Percentiles rank a stretch among this genome's conserved stretches.
phyloP scores from a whole-genome alignment of 2,113 vertebrate genomes.

The Prinia subflava region DNA sequence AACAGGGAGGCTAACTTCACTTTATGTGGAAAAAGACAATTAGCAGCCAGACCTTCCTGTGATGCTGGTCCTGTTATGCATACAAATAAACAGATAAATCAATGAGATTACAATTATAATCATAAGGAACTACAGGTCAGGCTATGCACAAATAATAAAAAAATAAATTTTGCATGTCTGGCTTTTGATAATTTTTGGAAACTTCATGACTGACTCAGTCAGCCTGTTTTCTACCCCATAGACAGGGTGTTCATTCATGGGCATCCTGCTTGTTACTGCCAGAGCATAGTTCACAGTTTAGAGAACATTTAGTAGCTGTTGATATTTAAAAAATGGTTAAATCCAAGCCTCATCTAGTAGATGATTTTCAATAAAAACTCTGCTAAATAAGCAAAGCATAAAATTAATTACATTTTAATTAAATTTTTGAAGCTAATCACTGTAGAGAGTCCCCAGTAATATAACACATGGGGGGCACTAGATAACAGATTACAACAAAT shows the following conservation, averaged over 20 bases:
- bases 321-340: background rate
- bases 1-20: background rate
- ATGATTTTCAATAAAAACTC: background rate
- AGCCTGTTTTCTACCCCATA: background rate
- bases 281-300: background rate
- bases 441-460: background rate
- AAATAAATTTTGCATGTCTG: background rate
- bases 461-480: background rate
- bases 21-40: background rate
- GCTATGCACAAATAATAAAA: background rate
- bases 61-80: background rate
- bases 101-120: background rate
- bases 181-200: background rate
- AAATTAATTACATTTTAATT: constrained; percentile 56
- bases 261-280: background rate
- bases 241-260: background rate
- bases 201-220: background rate
- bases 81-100: background rate
- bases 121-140: background rate
- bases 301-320: background rate
- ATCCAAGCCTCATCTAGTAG: background rate
- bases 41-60: background rate
- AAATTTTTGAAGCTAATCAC: background rate
- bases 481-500: background rate
- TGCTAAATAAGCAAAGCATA: constrained; percentile 28